These are phyloP conservation scores for Cyanoliseus patagonus DNA, from an alignment of 2,113 vertebrate species.

Conservation along the genomic window DNA sequence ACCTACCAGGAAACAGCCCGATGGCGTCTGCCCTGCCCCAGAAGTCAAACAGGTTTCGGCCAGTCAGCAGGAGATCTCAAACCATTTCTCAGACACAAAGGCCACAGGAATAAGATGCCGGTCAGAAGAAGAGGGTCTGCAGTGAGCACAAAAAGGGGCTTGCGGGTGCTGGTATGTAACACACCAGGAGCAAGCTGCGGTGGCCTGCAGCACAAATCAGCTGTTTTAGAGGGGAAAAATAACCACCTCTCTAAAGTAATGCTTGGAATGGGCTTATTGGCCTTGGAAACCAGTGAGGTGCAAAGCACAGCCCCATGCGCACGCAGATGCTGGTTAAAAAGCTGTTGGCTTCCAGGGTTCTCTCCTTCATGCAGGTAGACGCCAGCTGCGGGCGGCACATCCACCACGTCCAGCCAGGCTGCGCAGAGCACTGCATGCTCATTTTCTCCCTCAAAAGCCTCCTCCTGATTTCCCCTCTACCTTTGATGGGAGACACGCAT, in stretches of 20 bases:
- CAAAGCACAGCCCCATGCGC: neutral
- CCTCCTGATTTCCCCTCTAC: neutral
- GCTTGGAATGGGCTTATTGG: neutral
- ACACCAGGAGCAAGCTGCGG: neutral
- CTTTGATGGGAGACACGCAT: neutral
- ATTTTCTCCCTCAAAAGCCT: neutral
- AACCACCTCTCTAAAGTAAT: neutral
- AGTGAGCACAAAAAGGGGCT: conserved; percentile 66
- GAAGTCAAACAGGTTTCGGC: conserved; percentile 85
- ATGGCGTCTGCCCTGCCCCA: conserved; percentile 84
- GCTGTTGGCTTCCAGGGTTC: neutral
- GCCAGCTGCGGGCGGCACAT: neutral
- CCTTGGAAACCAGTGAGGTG: neutral
- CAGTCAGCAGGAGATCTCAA: conserved; percentile 99
- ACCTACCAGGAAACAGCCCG: conserved; percentile 88
- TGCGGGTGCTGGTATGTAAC: neutral
- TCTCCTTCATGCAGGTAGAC: neutral
- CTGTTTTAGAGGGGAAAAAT: neutral
- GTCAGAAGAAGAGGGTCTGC: conserved; percentile 93
- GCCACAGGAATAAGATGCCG: conserved; percentile 99
- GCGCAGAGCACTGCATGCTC: neutral
- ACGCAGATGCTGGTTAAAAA: accelerated
- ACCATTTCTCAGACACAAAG: conserved; percentile 99
- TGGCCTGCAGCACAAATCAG: neutral
- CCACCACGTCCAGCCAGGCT: accelerated